Percentiles rank a stretch among this genome's conserved stretches.
Evolutionary conservation across 2,797 vertebrate genomes (phyloP).

Genomic region (Poeciliopsis gracilis): DNA sequence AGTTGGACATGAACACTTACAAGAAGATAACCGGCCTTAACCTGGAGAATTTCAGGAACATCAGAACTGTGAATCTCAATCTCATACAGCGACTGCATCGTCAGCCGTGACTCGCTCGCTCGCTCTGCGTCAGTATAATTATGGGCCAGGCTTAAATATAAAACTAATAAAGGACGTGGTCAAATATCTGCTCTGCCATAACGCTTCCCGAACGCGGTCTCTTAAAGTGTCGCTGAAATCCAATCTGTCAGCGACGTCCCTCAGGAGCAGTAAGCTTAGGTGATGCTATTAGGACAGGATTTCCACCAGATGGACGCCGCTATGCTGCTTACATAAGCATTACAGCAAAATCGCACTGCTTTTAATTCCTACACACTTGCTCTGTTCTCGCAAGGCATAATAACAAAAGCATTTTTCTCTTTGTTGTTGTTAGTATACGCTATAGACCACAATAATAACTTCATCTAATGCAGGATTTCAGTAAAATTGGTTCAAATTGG

Average conservation of each 20-base stretch:
- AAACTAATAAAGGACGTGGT: background rate
- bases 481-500: background rate
- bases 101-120: background rate
- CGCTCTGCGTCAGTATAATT: background rate
- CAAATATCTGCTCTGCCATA: background rate
- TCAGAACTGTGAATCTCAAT: background rate
- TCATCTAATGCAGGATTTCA: background rate
- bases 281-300: background rate
- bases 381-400: background rate
- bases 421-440: background rate
- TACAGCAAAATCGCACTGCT: background rate
- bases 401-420: background rate
- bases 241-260: background rate
- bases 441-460: background rate
- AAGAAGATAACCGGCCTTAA: background rate
- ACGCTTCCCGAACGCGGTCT: background rate
- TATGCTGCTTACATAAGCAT: background rate
- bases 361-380: background rate
- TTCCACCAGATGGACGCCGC: background rate
- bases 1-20: background rate
- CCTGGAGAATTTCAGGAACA: background rate
- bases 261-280: background rate
- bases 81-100: background rate
- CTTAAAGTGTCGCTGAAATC: slow-evolving; percentile 8
- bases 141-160: background rate